Evolutionary conservation across 2,113 vertebrate genomes (phyloP).

Genomic region (Phylloscopus trochiloides): DNA sequence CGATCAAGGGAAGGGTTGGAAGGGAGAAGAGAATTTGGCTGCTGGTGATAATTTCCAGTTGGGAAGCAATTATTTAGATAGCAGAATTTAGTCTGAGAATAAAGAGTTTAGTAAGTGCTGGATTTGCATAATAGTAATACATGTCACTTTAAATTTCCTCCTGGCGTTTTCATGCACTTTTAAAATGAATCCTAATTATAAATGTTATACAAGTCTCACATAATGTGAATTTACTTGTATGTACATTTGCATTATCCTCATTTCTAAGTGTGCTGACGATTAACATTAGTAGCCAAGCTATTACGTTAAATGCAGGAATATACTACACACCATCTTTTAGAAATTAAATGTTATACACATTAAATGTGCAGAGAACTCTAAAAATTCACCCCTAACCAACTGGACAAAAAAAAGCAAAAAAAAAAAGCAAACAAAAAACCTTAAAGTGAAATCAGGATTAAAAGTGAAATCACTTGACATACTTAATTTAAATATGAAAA

Average conservation of each 20-base stretch:
- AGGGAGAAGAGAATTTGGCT: background rate
- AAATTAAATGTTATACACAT: background rate
- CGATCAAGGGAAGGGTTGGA: background rate
- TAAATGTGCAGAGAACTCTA: background rate
- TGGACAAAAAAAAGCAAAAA: background rate
- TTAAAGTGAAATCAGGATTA: background rate
- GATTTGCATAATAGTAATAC: constrained; percentile 44
- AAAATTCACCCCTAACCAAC: background rate
- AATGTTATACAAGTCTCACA: constrained; percentile 19
- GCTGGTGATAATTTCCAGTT: constrained; percentile 21
- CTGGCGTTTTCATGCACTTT: background rate
- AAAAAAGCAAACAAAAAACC: background rate
- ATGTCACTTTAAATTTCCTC: constrained; percentile 47
- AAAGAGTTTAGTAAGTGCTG: background rate
- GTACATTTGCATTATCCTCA: constrained; percentile 2
- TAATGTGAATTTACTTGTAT: constrained; percentile 37
- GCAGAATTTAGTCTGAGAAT: constrained; percentile 11
- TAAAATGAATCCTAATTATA: constrained; percentile 45
- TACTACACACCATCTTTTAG: background rate
- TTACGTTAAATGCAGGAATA: background rate
- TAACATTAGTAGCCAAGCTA: constrained; percentile 10
- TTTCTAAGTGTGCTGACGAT: constrained; percentile 26
- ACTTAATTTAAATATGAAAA: background rate
- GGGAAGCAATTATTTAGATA: constrained; percentile 36
- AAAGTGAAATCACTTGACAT: background rate